phyloP scores from a whole-genome alignment of 2,888 invertebrate species.

The Folsomia manolachei region DNA sequence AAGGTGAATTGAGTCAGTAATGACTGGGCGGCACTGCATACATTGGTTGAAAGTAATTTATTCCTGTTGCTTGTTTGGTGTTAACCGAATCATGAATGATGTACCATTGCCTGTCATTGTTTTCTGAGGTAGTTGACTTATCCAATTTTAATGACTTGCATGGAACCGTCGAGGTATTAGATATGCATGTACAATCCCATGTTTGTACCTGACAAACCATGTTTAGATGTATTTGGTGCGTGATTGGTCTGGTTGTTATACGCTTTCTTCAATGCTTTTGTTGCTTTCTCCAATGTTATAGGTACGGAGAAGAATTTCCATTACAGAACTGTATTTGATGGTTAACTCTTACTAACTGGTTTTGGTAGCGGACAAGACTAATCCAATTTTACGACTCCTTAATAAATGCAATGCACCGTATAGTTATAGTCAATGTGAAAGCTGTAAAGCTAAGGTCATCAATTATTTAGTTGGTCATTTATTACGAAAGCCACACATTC shows the following conservation, averaged over 20 bases:
- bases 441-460: constrained; percentile 8
- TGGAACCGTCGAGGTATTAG: too few species aligned
- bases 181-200: too few species aligned
- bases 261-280: too few species aligned
- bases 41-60: too few species aligned
- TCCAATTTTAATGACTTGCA: too few species aligned
- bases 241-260: too few species aligned
- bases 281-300: neutral
- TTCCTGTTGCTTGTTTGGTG: too few species aligned
- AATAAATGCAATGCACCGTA: constrained; percentile 7
- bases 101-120: too few species aligned
- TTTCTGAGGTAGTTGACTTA: too few species aligned
- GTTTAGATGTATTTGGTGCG: neutral
- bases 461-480: constrained; percentile 12
- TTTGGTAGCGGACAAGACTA: neutral
- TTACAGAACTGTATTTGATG: neutral
- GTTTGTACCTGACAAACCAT: neutral
- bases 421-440: neutral
- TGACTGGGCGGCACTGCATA: too few species aligned
- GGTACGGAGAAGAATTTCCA: neutral
- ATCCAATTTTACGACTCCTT: constrained; percentile 5
- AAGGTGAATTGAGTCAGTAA: too few species aligned
- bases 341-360: neutral
- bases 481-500: neutral
- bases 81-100: too few species aligned